phyloP scores from a whole-genome alignment of 2,888 invertebrate species.

The Adela reaumurella region DNA sequence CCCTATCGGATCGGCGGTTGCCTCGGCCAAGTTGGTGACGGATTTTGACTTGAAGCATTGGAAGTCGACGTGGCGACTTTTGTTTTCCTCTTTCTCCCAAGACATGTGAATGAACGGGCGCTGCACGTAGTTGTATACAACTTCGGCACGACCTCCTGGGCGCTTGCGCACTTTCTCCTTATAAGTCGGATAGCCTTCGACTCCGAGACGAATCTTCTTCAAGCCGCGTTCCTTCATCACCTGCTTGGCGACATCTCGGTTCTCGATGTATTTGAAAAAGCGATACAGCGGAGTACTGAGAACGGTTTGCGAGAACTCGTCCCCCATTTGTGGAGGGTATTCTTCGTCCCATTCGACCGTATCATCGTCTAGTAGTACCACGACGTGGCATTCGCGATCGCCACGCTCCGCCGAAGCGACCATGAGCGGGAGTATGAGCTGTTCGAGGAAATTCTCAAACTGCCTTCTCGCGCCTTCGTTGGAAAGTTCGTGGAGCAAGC shows the following conservation, averaged over 20 bases:
- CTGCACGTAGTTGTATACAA: conserved; percentile 99
- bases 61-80: conserved; percentile 98
- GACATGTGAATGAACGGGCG: conserved; percentile 98
- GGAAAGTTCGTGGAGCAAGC: conserved; percentile 93
- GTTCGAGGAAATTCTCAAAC: conserved; percentile 94
- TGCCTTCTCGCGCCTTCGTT: conserved; percentile 99
- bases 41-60: conserved; percentile 98
- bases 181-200: conserved; percentile 99
- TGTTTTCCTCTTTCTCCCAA: conserved; percentile 99
- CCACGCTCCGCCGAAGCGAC: conserved; percentile 91
- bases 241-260: conserved; percentile 97
- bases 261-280: conserved; percentile 99
- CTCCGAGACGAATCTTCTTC: conserved; percentile 97
- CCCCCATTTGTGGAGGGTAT: conserved; percentile 99
- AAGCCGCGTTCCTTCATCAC: conserved; percentile 97
- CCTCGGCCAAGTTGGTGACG: conserved; percentile 93
- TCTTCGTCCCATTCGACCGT: conserved; percentile 97
- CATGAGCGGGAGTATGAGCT: conserved; percentile 93
- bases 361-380: conserved; percentile 94
- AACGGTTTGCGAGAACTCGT: conserved; percentile 96
- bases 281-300: conserved; percentile 93
- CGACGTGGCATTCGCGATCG: conserved; percentile 97
- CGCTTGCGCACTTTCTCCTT: conserved; percentile 97
- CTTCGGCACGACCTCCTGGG: conserved; percentile 92
- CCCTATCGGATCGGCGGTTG: conserved; percentile 84